phyloP scores from a whole-genome alignment of 2,113 vertebrate species.

The Bolborhynchus lineola region DNA sequence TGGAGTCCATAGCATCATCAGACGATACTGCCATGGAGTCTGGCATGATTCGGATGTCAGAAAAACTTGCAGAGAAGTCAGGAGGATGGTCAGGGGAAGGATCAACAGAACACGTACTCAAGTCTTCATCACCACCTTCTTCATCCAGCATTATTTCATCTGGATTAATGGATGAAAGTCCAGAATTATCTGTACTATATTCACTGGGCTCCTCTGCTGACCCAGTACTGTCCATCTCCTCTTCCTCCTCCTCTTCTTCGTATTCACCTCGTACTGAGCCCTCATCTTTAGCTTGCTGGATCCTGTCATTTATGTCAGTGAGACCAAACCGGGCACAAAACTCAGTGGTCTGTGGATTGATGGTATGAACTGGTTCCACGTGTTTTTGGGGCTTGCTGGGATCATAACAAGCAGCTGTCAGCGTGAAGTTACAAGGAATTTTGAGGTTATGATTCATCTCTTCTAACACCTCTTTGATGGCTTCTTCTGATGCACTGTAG shows the following conservation, averaged over 20 bases:
- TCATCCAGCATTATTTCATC: constrained; percentile 95
- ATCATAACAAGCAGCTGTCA: constrained; percentile 80
- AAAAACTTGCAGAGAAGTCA: constrained; percentile 69
- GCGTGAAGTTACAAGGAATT: constrained; percentile 90
- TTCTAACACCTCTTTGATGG: constrained; percentile 84
- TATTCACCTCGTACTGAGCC: constrained; percentile 37
- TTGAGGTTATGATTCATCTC: constrained; percentile 82
- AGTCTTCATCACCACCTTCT: constrained; percentile 81
- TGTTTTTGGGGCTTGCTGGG: constrained; percentile 79
- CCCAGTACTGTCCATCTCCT: constrained; percentile 74
- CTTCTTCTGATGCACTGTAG: constrained; percentile 85
- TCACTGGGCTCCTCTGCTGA: constrained; percentile 88
- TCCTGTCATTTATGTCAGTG: constrained; percentile 84
- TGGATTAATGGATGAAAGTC: constrained; percentile 85
- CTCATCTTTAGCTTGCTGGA: constrained; percentile 72
- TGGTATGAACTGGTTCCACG: constrained; percentile 73
- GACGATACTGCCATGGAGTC: constrained; percentile 68
- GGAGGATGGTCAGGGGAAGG: constrained; percentile 73
- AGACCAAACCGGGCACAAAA: constrained; percentile 90
- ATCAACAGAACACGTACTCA: constrained; percentile 56
- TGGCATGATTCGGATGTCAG: constrained; percentile 75
- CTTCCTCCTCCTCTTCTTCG: constrained; percentile 75
- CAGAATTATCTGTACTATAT: constrained; percentile 87
- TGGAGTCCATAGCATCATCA: constrained; percentile 67
- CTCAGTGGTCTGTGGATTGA: constrained; percentile 93